A percentile compares a stretch with the other conserved stretches of the same genome.
phyloP scores from a whole-genome alignment of 2,888 invertebrate genomes.

The Glyphotaelius pellucidus region DNA sequence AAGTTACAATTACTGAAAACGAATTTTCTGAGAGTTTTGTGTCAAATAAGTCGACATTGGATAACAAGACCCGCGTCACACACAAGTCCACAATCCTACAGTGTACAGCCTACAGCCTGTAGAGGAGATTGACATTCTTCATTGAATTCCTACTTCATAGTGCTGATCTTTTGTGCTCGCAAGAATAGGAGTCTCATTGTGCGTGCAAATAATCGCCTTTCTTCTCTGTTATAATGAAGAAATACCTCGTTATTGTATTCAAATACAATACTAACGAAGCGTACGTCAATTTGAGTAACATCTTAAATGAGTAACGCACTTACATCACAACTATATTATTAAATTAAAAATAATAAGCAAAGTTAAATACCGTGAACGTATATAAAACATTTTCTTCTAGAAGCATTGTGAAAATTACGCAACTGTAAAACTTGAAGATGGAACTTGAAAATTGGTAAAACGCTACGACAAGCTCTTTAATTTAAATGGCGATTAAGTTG shows the following conservation, averaged over 20 bases:
- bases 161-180: not conserved
- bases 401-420: no score
- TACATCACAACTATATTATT: not conserved
- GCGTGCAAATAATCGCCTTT: not conserved
- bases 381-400: not conserved
- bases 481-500: no score
- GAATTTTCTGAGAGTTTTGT: not conserved
- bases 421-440: no score
- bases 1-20: not conserved
- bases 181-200: not conserved
- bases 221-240: not conserved
- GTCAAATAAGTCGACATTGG: not conserved
- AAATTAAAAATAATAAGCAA: not conserved
- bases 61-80: not conserved
- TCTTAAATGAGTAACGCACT: not conserved
- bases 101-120: not conserved
- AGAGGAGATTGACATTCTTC: not conserved
- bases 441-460: no score
- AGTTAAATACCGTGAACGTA: no score
- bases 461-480: no score
- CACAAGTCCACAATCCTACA: not conserved
- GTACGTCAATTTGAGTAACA: not conserved
- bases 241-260: not conserved
- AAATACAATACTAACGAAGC: not conserved
- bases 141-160: not conserved